Evolutionary conservation across 2,888 invertebrate genomes (phyloP), one percentile per base, ranked within the genome.

Genomic region (Strigamia maritima): DNA sequence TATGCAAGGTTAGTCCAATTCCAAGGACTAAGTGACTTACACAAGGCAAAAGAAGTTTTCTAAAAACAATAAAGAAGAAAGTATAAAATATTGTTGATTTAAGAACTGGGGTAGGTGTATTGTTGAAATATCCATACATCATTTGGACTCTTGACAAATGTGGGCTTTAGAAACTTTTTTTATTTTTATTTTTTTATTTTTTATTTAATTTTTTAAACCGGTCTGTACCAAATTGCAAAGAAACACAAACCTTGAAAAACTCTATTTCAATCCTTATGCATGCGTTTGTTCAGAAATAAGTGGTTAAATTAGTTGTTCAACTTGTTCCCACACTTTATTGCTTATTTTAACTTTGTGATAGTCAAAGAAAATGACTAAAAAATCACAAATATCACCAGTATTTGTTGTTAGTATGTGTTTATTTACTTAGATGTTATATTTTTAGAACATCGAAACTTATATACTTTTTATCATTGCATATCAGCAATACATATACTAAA

Each of bases 171-270:
- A 60, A 60, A 60, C 1, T 60, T 49, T 19, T 60, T 60, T 16
- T n/a, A n/a, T n/a, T n/a, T n/a, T n/a, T n/a, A n/a, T n/a, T n/a
- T n/a, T n/a, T n/a, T n/a, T n/a, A n/a, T n/a, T n/a, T n/a, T n/a
- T n/a, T n/a, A n/a, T n/a, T n/a, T n/a, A n/a, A n/a, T n/a, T 22
- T n/a, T 40, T 40, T 6, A 60, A 60, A 60, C 60, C 60, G 60
- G 60, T 60, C 60, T 60, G 19, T 6, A 60, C 60, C 60, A 60
- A 2, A 19, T 60, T 19, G 19, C 4, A 24, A 60, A 60, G 60
- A 60, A 60, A 60, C 60, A 60, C 60, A 60, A 60, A 60, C 60
- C 60, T 60, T 60, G 60, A 60, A 60, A 60, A 40, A 60, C 8
- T n/a, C n/a, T 60, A 19, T 60, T 60, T 60, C 16, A 19, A 60